Conservation (phyloP, 2,888 invertebrate species). For the Machimus rusticus region DNA sequence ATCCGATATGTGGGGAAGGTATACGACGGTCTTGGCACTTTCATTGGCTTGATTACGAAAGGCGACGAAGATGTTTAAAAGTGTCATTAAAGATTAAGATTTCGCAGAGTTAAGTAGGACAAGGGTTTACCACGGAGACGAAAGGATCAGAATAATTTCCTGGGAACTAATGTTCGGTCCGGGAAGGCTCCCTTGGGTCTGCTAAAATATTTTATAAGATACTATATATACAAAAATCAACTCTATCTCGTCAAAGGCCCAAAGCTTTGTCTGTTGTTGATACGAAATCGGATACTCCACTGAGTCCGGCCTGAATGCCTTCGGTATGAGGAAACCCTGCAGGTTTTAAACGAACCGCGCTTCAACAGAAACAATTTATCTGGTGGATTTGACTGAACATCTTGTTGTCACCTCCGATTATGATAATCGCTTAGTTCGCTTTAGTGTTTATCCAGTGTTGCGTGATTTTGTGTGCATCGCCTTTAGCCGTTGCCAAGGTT, state of each 20-base stretch:
- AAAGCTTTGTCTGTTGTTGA: slow-evolving; percentile 8
- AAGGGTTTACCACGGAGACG: not conserved
- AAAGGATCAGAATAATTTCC: slow-evolving; percentile 3
- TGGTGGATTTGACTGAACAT: slow-evolving; percentile 45
- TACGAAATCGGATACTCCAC: slow-evolving; percentile 35
- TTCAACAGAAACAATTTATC: slow-evolving; percentile 46
- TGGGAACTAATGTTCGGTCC: not conserved
- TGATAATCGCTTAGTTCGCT: slow-evolving; percentile 49
- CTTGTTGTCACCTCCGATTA: slow-evolving; percentile 49
- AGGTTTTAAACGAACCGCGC: not conserved
- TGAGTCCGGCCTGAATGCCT: not conserved
- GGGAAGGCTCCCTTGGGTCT: not conserved
- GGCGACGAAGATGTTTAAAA: slow-evolving; percentile 44
- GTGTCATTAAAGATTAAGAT: slow-evolving; percentile 43
- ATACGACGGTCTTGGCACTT: not conserved
- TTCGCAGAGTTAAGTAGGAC: slow-evolving; percentile 22
- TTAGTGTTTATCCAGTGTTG: slow-evolving; percentile 48
- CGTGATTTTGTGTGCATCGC: slow-evolving; percentile 35
- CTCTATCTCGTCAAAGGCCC: not conserved
- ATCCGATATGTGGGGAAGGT: not conserved
- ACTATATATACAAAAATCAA: not conserved
- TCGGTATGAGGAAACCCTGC: not conserved
- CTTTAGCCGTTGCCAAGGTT: not conserved
- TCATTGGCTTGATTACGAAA: slow-evolving; percentile 12
- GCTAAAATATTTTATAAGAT: not conserved